phyloP scores from a whole-genome alignment of 2,113 vertebrate genomes.

The Tragelaphus imberbis region DNA sequence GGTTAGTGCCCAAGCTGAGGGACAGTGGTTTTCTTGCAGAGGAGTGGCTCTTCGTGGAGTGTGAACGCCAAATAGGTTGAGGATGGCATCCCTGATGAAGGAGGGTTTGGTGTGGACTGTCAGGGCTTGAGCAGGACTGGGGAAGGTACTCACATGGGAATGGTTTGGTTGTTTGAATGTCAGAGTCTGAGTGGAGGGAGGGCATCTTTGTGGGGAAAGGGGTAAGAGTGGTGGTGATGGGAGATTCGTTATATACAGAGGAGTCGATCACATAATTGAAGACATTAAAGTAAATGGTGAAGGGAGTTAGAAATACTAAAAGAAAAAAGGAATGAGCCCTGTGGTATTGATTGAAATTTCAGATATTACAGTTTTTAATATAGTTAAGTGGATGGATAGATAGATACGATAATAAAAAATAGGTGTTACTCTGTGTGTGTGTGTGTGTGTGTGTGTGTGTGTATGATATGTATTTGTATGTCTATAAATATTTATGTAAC shows the following conservation, averaged over 20 bases:
- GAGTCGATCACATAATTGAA: background rate
- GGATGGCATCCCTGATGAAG: background rate
- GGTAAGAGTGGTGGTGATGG: background rate
- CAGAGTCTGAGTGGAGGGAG: background rate
- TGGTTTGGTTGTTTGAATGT: background rate
- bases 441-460: background rate
- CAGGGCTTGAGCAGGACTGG: background rate
- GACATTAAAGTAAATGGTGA: background rate
- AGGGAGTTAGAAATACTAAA: slow-evolving; percentile 20
- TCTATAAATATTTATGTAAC: background rate
- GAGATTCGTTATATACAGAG: background rate
- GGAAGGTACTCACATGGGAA: background rate
- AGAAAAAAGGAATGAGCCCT: background rate
- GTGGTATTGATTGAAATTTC: background rate
- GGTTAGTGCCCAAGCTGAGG: background rate
- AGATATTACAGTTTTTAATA: background rate
- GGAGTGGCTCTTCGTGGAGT: background rate
- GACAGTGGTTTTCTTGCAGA: background rate
- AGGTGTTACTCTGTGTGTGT: background rate
- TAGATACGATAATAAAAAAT: background rate
- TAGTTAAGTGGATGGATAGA: background rate
- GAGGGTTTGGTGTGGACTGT: background rate
- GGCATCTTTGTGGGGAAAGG: background rate
- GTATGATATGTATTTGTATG: background rate
- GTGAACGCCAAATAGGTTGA: background rate